These are phyloP conservation scores for Drosophila funebris DNA, from an alignment of 1,140 invertebrate genomes.

Conservation along the genomic window DNA sequence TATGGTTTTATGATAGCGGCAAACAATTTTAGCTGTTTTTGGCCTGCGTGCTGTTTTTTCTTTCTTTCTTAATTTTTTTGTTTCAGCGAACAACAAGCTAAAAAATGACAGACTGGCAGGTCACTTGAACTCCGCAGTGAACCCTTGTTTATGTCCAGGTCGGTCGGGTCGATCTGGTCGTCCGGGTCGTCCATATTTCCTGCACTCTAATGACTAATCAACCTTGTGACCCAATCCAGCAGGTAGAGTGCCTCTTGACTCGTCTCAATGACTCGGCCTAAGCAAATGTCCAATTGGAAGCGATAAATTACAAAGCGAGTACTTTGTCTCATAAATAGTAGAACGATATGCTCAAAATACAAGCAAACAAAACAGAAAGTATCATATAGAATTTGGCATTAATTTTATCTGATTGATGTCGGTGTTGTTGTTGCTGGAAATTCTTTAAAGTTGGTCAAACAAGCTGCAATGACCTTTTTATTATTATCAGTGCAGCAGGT, in stretches of 20 bases:
- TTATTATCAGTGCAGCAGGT: constrained; percentile 36
- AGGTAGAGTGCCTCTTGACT: constrained; percentile 50
- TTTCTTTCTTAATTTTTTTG: constrained; percentile 15
- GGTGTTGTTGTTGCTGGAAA: no score
- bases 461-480: constrained; percentile 64
- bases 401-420: no score
- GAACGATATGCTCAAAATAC: background rate
- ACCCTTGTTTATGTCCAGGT: constrained; percentile 13
- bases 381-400: constrained; percentile 28
- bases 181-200: constrained; percentile 10
- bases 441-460: constrained; percentile 52
- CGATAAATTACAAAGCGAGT: constrained; percentile 47
- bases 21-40: constrained; percentile 60
- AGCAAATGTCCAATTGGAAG: constrained; percentile 63
- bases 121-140: constrained; percentile 54
- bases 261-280: constrained; percentile 23
- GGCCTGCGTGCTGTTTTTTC: constrained; percentile 44
- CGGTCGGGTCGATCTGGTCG: background rate
- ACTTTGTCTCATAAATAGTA: constrained; percentile 12
- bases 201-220: constrained; percentile 73
- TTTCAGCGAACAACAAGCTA: constrained; percentile 24
- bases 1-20: constrained; percentile 73
- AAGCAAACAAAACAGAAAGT: constrained; percentile 12
- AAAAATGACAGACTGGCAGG: constrained; percentile 53
- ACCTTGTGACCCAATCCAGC: constrained; percentile 51